Base-by-base conservation (phyloP, 2,888 invertebrate genomes). In the Thera britannica region DNA sequence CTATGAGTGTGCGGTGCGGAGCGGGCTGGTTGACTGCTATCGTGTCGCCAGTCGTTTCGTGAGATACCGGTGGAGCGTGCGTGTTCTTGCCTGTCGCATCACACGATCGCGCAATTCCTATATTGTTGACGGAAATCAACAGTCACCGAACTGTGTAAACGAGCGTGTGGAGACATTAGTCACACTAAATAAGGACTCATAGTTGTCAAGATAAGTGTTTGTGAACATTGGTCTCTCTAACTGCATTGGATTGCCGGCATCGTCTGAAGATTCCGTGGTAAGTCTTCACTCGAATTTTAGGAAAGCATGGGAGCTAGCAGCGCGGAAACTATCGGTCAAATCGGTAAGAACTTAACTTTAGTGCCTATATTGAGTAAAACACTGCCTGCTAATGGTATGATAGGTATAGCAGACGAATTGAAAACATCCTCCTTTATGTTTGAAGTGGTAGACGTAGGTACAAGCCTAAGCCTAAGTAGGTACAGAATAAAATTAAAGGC, bases 81-180 rank as follows among this genome's bases (percentile, higher is more conserved):
- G 66, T 34, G 62, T 57, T 44, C 48, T 56, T 12, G 23, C 36
- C 38, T 34, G 44, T 12, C 55, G 57, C 56, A 55, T 36, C 65
- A 44, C 62, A 56, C 12, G 54, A 56, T n/a, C 64, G 55, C 49
- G 55, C 65, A 35, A 41, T 54, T 51, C 58, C 62, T 67, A 52
- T 55, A 46, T 65, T 62, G 66, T 65, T 70, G 59, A 63, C 70
- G 66, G 70, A 70, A 70, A 65, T 62, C 23, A 63, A 57, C 61
- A 54, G 44, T 44, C 36, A 55, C 48, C 11, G 49, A 52, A 46
- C 63, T 55, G 57, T 61, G 44, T 61, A 61, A 65, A 65, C 59
- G 51, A 52, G 44, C 62, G 11, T 56, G 52, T 69, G 60, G 41
- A 23, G 51, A 58, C 68, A 65, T 65, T 65, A 58, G 64, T 61